Evolutionary conservation across 2,888 invertebrate genomes (phyloP).

Genomic region (Sarcophaga subvicina): DNA sequence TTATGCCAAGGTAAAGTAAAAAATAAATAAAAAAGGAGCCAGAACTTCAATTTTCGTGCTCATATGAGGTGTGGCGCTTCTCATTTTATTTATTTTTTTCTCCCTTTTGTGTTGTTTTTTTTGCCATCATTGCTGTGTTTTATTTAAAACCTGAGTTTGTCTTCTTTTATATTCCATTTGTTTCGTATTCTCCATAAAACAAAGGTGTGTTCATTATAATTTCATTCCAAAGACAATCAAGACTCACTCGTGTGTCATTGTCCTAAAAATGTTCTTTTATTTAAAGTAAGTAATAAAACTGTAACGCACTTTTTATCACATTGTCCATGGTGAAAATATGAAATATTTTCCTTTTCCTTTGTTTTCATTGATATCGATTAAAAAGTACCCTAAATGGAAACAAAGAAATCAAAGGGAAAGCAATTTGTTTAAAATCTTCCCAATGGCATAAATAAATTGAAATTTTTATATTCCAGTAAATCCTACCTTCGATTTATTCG

Average conservation of each 20-base stretch:
- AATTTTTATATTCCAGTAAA: neutral
- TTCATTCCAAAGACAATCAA: neutral
- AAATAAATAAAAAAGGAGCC: conserved; percentile 2
- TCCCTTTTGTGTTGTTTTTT: neutral
- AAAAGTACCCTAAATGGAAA: neutral
- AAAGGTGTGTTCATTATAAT: conserved; percentile 57
- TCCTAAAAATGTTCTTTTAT: conserved; percentile 53
- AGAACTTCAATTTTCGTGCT: conserved; percentile 23
- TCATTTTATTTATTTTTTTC: conserved; percentile 10
- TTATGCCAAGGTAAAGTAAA: conserved; percentile 42
- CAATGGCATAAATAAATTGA: neutral
- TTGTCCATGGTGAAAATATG: conserved; percentile 4
- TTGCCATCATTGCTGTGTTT: conserved; percentile 8
- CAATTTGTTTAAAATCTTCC: neutral
- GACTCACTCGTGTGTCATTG: conserved; percentile 23
- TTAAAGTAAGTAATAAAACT: conserved; percentile 53
- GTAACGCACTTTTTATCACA: conserved; percentile 50
- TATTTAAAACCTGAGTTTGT: conserved; percentile 22
- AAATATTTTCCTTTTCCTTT: neutral
- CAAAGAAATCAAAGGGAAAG: conserved; percentile 6
- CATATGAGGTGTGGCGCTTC: conserved; percentile 46
- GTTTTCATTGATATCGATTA: neutral
- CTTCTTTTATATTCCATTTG: conserved; percentile 20
- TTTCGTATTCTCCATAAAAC: neutral
- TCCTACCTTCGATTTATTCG: neutral